Base-by-base conservation (phyloP, 2,888 invertebrate species). In the Ormyrus pomaceus region DNA sequence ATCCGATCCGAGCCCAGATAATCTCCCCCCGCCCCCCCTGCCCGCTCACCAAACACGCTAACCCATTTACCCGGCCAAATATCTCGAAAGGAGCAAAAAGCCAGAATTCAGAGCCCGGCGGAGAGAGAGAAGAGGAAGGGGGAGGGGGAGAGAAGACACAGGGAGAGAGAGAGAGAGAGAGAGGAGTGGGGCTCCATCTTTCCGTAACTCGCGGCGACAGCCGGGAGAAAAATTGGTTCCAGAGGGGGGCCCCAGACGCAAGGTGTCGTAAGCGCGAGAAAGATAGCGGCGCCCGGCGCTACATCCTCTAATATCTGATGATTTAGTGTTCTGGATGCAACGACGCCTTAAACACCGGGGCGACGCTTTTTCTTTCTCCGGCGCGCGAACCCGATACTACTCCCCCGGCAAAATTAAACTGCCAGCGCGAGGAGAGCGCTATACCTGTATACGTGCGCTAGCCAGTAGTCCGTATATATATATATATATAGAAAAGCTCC, bases 261-360 rank as follows among this genome's bases (percentile, higher is more conserved):
- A 34, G 34, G 34, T 34, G 34, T 34, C 34, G 34, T 34, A 34
- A 34, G 69, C 13, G 70, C 48, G 68, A 70, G 62, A 68, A 66
- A 55, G 70, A 64, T 71, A 45, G 73, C 19, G 13, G 79, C 65
- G 74, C 74, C 61, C 77, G 34, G 58, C 62, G 73, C 70, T 83
- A 82, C 86, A 85, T 85, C 83, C 85, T 87, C 87, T 88, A 89
- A 89, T 89, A 89, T 89, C 88, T 86, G 86, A 87, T 89, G 89
- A 89, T 89, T 89, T 89, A 89, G 87, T 86, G 87, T 87, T 86
- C 79, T 80, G 85, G 86, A 86, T 87, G 87, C 88, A 86, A 86
- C 85, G 84, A 83, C 86, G 86, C 85, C 85, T 89, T 87, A 88
- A 88, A 88, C 86, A 85, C 83, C 82, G 79, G 34, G 34, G 73